Percentiles rank a stretch among this genome's conserved stretches.
Evolutionary conservation across 2,888 invertebrate species (phyloP).

Genomic region (Acanthosepion pharaonis): DNA sequence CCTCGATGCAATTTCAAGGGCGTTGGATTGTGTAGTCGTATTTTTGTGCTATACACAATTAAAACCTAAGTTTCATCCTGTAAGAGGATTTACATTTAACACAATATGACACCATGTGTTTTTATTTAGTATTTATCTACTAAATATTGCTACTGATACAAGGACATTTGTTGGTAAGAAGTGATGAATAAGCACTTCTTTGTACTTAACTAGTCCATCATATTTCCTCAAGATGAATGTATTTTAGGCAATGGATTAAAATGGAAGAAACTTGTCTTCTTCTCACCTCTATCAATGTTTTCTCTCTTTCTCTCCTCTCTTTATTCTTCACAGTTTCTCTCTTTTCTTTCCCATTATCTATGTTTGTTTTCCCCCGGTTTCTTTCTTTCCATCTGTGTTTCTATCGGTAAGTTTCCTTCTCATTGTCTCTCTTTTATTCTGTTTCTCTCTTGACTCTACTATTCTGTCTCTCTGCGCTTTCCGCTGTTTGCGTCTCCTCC

Average conservation of each 20-base stretch:
- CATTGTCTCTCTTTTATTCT: too few species aligned
- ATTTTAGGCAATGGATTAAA: background rate
- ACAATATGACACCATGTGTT: slow-evolving; percentile 5
- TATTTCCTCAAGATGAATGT: too few species aligned
- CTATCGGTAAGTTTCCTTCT: too few species aligned
- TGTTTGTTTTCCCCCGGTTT: background rate
- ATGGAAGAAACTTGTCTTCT: background rate
- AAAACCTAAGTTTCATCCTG: background rate
- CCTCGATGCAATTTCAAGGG: background rate
- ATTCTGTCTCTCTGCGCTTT: too few species aligned
- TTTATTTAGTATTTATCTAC: background rate
- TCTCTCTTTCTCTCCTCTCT: too few species aligned
- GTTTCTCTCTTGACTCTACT: background rate
- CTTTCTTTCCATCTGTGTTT: background rate
- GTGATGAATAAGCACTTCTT: background rate
- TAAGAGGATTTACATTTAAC: background rate
- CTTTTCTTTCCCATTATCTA: too few species aligned
- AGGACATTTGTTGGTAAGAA: background rate
- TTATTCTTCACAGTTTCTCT: too few species aligned
- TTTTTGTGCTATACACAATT: background rate
- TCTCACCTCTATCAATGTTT: too few species aligned
- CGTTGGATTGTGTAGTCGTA: slow-evolving; percentile 11
- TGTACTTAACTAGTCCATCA: background rate
- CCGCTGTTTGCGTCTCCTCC: too few species aligned
- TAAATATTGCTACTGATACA: background rate